phyloP scores from a whole-genome alignment of 2,888 invertebrate species.

The Ellobium chinense region DNA sequence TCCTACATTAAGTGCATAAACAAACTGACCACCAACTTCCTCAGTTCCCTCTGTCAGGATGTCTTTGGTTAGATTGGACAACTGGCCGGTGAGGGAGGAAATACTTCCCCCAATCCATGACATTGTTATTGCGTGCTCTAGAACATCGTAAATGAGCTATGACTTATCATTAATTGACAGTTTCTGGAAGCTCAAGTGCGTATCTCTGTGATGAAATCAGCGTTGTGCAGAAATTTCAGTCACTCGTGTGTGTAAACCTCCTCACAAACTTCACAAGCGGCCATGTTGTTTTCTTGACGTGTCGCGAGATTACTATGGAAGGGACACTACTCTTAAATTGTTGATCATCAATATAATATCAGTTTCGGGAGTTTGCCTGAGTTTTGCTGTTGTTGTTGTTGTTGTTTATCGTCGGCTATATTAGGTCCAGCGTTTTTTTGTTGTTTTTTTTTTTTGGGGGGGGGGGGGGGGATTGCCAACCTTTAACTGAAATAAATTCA shows the following conservation, averaged over 20 bases:
- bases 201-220: too few relatives aligned
- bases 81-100: slow-evolving; percentile 89
- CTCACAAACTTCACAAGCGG: slow-evolving; percentile 1
- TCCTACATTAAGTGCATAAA: not conserved
- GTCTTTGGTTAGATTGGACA: slow-evolving; percentile 91
- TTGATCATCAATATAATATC: too few relatives aligned
- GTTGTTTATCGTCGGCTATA: too few relatives aligned
- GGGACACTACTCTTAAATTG: slow-evolving; percentile 28
- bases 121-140: too few relatives aligned
- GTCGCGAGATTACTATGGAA: slow-evolving; percentile 33
- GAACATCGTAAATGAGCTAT: too few relatives aligned
- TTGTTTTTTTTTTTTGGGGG: not conserved
- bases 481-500: not conserved
- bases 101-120: slow-evolving; percentile 77
- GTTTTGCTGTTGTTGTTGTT: too few relatives aligned
- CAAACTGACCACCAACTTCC: slow-evolving; percentile 82
- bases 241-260: not conserved
- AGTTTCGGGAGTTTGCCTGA: too few relatives aligned
- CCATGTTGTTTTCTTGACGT: slow-evolving; percentile 42
- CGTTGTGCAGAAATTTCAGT: too few relatives aligned
- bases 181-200: too few relatives aligned
- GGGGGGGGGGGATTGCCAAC: not conserved
- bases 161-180: too few relatives aligned
- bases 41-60: slow-evolving; percentile 88
- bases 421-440: too few relatives aligned